These are phyloP conservation scores for Spheniscus mendiculus DNA, from an alignment of 2,113 vertebrate genomes.

Conservation along the genomic window DNA sequence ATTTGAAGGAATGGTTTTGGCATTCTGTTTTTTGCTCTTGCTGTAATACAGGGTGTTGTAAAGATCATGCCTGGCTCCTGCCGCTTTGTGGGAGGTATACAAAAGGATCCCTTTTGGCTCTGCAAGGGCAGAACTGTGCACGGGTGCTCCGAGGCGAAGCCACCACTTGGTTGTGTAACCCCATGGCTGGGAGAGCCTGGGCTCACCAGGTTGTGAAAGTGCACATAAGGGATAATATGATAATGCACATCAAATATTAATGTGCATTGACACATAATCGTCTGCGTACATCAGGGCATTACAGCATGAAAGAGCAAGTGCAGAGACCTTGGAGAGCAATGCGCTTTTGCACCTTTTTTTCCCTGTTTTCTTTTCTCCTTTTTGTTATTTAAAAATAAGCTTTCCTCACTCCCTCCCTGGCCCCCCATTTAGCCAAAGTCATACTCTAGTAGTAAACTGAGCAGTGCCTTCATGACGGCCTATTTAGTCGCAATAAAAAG, in stretches of 20 bases:
- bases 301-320: slow-evolving; percentile 10
- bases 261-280: slow-evolving; percentile 72
- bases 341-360: not conserved
- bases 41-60: not conserved
- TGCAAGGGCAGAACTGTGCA: not conserved
- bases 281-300: slow-evolving; percentile 57
- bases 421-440: slow-evolving; percentile 32
- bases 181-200: not conserved
- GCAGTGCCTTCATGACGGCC: slow-evolving; percentile 36
- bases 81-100: not conserved
- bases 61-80: not conserved
- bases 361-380: not conserved
- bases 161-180: not conserved
- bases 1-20: not conserved
- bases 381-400: slow-evolving; percentile 1
- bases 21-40: slow-evolving; percentile 13
- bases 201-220: slow-evolving; percentile 58
- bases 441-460: slow-evolving; percentile 21
- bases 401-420: not conserved
- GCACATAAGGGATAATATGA: slow-evolving; percentile 71
- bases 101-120: not conserved
- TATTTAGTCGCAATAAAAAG: slow-evolving; percentile 69
- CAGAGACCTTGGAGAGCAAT: not conserved
- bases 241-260: slow-evolving; percentile 80
- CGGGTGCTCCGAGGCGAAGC: not conserved